Conservation (phyloP, 2,888 invertebrate genomes). For the Ceriagrion tenellum region DNA sequence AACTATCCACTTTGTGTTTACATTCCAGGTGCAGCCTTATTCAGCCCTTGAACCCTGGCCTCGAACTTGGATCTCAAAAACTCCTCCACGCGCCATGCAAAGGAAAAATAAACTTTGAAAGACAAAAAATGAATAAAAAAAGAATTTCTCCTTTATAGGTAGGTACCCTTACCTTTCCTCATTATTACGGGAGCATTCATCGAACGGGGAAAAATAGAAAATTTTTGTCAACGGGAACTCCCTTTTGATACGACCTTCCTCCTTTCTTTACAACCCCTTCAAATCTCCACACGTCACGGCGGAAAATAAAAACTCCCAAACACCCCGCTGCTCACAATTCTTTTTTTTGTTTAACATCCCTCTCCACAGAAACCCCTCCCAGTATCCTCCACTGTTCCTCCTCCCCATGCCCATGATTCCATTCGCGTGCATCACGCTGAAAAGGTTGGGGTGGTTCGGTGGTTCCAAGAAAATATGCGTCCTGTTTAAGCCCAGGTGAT, state of each 20-base stretch:
- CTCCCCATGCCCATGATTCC: neutral
- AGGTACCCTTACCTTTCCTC: neutral
- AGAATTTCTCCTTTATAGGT: no score
- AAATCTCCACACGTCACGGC: neutral
- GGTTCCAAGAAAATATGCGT: neutral
- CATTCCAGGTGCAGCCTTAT: neutral
- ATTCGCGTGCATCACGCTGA: neutral
- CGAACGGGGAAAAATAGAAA: neutral
- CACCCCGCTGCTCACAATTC: neutral
- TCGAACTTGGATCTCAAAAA: neutral
- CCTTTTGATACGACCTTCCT: neutral
- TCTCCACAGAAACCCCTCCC: neutral
- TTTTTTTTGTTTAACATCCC: neutral
- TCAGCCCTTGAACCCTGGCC: no score
- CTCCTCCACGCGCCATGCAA: neutral
- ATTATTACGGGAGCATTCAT: slow-evolving; percentile 3
- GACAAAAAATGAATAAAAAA: neutral
- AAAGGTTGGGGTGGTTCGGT: neutral
- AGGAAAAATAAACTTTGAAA: neutral
- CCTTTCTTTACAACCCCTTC: no score
- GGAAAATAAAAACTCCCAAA: neutral
- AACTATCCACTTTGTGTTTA: no score
- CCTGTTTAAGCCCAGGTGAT: neutral
- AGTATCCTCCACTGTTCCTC: neutral
- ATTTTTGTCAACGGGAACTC: slow-evolving; percentile 26